Percentiles rank a stretch among this genome's conserved stretches.
Evolutionary conservation across 2,888 invertebrate genomes (phyloP).

Genomic region (Fissipunctia ypsillon): DNA sequence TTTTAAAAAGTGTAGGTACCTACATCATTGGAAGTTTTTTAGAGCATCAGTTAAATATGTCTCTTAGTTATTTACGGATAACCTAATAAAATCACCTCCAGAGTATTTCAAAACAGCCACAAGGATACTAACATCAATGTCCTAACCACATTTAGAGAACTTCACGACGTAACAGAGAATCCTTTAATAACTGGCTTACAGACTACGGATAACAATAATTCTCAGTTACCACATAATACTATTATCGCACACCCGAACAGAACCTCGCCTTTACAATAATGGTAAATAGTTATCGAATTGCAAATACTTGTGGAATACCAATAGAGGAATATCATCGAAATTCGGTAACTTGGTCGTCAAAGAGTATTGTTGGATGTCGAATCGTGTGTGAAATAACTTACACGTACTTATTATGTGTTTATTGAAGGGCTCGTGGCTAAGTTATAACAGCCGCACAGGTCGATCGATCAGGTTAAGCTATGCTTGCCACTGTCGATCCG

Average conservation of each 20-base stretch:
- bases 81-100: too few relatives aligned
- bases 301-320: constrained; percentile 62
- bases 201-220: constrained; percentile 4
- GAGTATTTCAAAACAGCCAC: background rate
- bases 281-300: constrained; percentile 51
- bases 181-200: constrained; percentile 18
- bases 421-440: too few relatives aligned
- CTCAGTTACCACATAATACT: constrained; percentile 22
- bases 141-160: constrained; percentile 7
- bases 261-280: constrained; percentile 29
- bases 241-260: constrained; percentile 15
- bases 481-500: too few relatives aligned
- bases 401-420: background rate
- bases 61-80: too few relatives aligned
- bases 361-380: background rate
- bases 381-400: background rate
- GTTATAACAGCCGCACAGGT: too few relatives aligned
- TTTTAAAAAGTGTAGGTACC: too few relatives aligned
- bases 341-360: constrained; percentile 23
- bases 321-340: constrained; percentile 57
- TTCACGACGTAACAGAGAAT: background rate
- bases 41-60: too few relatives aligned
- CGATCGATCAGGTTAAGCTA: too few relatives aligned
- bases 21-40: too few relatives aligned
- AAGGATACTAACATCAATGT: background rate